A percentile compares a stretch with the other conserved stretches of the same genome.
phyloP scores from a whole-genome alignment of 2,888 invertebrate species.

The Pyrrhosoma nymphula region DNA sequence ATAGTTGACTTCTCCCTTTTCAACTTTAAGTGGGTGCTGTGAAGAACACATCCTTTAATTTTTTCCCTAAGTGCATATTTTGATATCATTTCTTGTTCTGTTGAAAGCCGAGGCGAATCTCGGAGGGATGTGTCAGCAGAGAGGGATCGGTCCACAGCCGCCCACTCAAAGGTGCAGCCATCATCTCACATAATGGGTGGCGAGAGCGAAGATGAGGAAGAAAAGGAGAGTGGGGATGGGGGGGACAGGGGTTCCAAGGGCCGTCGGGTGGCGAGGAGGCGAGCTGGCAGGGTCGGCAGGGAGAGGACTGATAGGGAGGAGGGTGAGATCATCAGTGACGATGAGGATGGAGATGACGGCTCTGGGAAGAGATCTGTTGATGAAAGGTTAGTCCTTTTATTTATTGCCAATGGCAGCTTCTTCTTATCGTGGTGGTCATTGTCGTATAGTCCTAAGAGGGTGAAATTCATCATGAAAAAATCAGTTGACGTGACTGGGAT shows the following conservation, averaged over 20 bases:
- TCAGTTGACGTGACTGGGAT: no score
- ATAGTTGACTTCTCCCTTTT: no score
- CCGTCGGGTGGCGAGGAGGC: constrained; percentile 1
- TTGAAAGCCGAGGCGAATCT: background rate
- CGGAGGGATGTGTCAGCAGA: constrained; percentile 36
- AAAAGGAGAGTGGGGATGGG: constrained; percentile 70
- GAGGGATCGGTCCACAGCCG: background rate
- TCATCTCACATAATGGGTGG: constrained; percentile 47
- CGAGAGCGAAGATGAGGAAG: constrained; percentile 69
- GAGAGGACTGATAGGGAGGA: constrained; percentile 69
- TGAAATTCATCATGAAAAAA: no score
- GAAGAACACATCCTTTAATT: no score
- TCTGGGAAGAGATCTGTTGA: constrained; percentile 56
- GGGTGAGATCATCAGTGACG: constrained; percentile 65
- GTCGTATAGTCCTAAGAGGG: no score
- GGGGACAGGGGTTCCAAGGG: constrained; percentile 67
- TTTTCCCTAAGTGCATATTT: no score
- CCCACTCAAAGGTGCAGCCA: background rate
- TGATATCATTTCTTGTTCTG: background rate
- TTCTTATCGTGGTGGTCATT: no score
- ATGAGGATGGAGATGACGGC: constrained; percentile 63
- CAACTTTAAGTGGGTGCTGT: no score
- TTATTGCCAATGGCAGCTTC: no score
- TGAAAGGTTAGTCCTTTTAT: constrained; percentile 59
- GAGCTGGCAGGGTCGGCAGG: constrained; percentile 65